Percentiles rank a stretch among this genome's conserved stretches.
Conservation (phyloP, 2,113 vertebrate species). For the Corythornis vintsioides region DNA sequence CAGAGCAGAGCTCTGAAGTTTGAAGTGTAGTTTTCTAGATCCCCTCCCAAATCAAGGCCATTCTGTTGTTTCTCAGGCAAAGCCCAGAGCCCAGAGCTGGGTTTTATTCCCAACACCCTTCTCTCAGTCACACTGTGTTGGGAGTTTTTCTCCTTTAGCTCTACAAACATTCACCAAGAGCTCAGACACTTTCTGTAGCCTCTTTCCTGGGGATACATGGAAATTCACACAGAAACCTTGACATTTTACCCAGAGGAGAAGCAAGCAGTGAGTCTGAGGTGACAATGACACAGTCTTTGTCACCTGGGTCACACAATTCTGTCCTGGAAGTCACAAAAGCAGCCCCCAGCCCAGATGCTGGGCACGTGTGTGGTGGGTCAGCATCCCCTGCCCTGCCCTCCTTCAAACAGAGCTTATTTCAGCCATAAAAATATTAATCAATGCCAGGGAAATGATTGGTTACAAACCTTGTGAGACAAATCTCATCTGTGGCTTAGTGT, state of each 20-base stretch:
- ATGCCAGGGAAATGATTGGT: not conserved
- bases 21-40: not conserved
- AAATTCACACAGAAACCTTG: not conserved
- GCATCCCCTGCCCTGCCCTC: rapidly evolving
- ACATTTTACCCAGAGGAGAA: not conserved
- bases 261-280: too few species aligned
- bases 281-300: not conserved
- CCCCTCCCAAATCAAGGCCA: not conserved
- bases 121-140: not conserved
- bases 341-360: not conserved
- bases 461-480: not conserved
- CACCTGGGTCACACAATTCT: not conserved
- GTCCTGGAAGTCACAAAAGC: not conserved
- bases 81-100: not conserved
- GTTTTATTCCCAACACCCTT: not conserved
- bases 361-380: too few species aligned
- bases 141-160: not conserved
- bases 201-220: not conserved
- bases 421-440: not conserved
- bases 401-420: not conserved
- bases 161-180: not conserved
- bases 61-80: not conserved
- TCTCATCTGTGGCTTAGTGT: not conserved
- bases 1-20: not conserved
- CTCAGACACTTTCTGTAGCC: not conserved